Percentiles rank a stretch among this genome's conserved stretches.
These are phyloP conservation scores for Penaeus japonicus DNA, from an alignment of 1,140 invertebrate genomes.

Conservation along the genomic window DNA sequence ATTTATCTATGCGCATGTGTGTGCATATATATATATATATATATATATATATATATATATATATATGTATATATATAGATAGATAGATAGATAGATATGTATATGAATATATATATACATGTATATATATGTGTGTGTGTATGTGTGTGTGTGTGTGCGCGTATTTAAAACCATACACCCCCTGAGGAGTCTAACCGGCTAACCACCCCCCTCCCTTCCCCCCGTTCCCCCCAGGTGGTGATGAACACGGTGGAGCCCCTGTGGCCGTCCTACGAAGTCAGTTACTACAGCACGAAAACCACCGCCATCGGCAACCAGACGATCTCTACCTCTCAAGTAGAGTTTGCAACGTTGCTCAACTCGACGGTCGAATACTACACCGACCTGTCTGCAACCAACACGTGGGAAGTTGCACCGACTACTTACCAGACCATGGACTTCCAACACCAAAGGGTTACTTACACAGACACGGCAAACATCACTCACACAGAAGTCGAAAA, in stretches of 20 bases:
- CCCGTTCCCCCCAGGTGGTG: not conserved
- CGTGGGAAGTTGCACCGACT: not conserved
- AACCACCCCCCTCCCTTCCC: not conserved
- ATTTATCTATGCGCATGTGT: too few relatives aligned
- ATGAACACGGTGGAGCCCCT: slow-evolving; percentile 32
- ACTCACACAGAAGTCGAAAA: not conserved
- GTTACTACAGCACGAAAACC: not conserved
- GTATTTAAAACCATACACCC: too few relatives aligned
- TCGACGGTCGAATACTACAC: slow-evolving; percentile 9
- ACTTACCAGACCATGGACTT: slow-evolving; percentile 39
- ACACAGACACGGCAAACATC: slow-evolving; percentile 2
- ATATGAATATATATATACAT: too few relatives aligned
- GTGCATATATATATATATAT: too few relatives aligned
- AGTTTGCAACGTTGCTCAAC: slow-evolving; percentile 27
- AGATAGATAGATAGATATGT: too few relatives aligned
- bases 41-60: too few relatives aligned
- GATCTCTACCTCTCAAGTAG: not conserved
- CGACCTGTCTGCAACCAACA: not conserved
- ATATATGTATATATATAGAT: too few relatives aligned
- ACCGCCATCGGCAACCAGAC: slow-evolving; percentile 37
- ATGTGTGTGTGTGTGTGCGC: too few relatives aligned
- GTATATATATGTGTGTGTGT: too few relatives aligned
- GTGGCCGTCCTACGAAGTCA: slow-evolving; percentile 14
- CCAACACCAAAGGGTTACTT: slow-evolving; percentile 32
- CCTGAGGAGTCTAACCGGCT: too few relatives aligned